Evolutionary conservation across 2,888 invertebrate species (phyloP), one percentile per base, ranked within the genome.

Genomic region (Ochropacha duplaris): DNA sequence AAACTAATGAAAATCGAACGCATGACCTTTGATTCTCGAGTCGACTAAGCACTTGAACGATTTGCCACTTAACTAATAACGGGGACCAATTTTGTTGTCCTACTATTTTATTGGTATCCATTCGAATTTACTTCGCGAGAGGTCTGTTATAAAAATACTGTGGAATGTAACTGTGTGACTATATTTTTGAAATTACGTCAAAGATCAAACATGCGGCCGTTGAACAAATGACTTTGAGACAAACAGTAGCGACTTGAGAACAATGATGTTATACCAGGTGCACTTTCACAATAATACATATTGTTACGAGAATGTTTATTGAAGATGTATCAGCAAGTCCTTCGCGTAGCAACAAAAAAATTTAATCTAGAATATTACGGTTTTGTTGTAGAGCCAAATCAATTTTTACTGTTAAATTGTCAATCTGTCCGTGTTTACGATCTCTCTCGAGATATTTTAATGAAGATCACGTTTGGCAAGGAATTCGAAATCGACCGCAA

Each of bases 231-330:
- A 24, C n/a, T n/a, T n/a, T 28, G 31, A 16, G 51, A 11, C 44
- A 16, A 51, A 51, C 50, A 26, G 24, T 19, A 22, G 31, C 26
- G 22, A 49, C 22, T 63, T 24, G 31, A 51, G 57, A 65, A 72
- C 72, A 72, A 72, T 72, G 52, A 59, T 71, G 71, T 72, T 71
- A 65, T 60, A 57, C 52, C 73, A 72, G 67, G 59, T 70, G 59
- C 22, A 57, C 58, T 55, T 57, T 54, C 51, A 14, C 59, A 55
- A 55, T 61, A 58, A 55, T 63, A 65, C 57, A 50, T 57, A 54
- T 61, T 60, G 62, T 57, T 16, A 14, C 26, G n/a, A n/a, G 6
- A 52, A 44, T 52, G 52, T 52, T 52, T 31, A 22, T 34, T 34
- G 34, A 52, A 52, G 52, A 52, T 31, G 52, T 52, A 19, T 52